These are phyloP conservation scores for Leptinotarsa undecemlineata DNA, from an alignment of 1,140 invertebrate genomes.

Conservation along the genomic window DNA sequence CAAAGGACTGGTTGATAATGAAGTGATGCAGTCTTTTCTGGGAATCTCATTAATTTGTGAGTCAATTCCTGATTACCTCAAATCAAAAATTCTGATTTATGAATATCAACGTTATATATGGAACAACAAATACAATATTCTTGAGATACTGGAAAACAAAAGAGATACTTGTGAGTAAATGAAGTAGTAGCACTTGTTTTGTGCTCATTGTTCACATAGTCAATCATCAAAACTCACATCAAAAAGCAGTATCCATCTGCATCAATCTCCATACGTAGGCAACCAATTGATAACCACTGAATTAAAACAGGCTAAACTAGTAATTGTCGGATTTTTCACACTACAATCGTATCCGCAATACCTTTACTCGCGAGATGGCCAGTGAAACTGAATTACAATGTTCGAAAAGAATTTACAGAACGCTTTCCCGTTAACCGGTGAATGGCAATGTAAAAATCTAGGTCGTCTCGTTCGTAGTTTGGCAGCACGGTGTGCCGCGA, in stretches of 20 bases:
- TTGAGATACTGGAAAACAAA: too few relatives aligned
- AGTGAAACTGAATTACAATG: constrained; percentile 42
- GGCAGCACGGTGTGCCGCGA: constrained; percentile 34
- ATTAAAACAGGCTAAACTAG: neutral
- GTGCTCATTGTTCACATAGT: too few relatives aligned
- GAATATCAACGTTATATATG: too few relatives aligned
- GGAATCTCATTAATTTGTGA: too few relatives aligned
- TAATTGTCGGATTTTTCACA: neutral
- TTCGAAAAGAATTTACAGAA: constrained; percentile 31
- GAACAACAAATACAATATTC: too few relatives aligned
- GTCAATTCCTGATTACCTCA: too few relatives aligned
- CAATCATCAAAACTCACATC: neutral
- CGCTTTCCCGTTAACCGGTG: constrained; percentile 42
- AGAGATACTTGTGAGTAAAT: too few relatives aligned
- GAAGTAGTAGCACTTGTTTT: too few relatives aligned
- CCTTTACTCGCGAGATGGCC: constrained; percentile 24
- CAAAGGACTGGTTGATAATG: too few relatives aligned
- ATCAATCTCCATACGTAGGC: neutral
- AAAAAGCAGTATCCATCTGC: neutral
- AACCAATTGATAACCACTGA: neutral
- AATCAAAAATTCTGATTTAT: too few relatives aligned
- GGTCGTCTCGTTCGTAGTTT: constrained; percentile 38
- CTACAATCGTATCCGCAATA: neutral
- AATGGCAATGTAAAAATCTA: constrained; percentile 43
- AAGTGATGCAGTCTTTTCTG: too few relatives aligned